Percentiles rank a stretch among this genome's conserved stretches.
Conservation (phyloP, 2,797 vertebrate genomes). For the Glyptemys insculpta region DNA sequence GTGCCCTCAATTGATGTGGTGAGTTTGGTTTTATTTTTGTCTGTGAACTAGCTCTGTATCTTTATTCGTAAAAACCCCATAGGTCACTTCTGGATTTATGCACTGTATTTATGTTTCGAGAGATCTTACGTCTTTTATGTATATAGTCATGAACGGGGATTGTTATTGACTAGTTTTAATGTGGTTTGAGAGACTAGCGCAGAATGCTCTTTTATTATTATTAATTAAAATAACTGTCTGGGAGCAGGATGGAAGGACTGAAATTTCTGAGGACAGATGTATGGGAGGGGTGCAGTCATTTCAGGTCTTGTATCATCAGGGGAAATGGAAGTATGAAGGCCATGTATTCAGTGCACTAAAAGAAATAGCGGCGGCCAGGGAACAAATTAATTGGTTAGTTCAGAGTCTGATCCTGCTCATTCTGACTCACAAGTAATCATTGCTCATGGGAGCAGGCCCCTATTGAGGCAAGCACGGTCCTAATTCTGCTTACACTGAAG, state of each 20-base stretch:
- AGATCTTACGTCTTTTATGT: constrained; percentile 48
- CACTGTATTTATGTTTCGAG: constrained; percentile 71
- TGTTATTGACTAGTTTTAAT: not conserved
- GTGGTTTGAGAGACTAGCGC: not conserved
- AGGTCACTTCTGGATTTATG: constrained; percentile 34
- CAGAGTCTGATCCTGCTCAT: not conserved
- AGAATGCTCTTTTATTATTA: not conserved
- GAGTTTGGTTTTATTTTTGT: constrained; percentile 58
- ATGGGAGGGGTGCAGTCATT: not conserved
- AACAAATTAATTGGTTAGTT: not conserved
- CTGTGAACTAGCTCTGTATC: constrained; percentile 45
- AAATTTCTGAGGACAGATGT: not conserved
- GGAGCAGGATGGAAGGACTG: constrained; percentile 45
- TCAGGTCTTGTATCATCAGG: not conserved
- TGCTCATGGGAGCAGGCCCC: not conserved
- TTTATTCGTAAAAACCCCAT: constrained; percentile 27
- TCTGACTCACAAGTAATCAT: not conserved
- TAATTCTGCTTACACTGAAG: too few species aligned
- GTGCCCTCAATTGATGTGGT: constrained; percentile 18
- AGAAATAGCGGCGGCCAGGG: not conserved
- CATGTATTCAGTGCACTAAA: not conserved
- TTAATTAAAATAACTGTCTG: constrained; percentile 20
- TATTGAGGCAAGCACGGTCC: too few species aligned
- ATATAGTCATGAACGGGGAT: constrained; percentile 20
- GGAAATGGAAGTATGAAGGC: not conserved